These are phyloP conservation scores for Chloroclysta siterata DNA, from an alignment of 2,888 invertebrate genomes.

Conservation along the genomic window DNA sequence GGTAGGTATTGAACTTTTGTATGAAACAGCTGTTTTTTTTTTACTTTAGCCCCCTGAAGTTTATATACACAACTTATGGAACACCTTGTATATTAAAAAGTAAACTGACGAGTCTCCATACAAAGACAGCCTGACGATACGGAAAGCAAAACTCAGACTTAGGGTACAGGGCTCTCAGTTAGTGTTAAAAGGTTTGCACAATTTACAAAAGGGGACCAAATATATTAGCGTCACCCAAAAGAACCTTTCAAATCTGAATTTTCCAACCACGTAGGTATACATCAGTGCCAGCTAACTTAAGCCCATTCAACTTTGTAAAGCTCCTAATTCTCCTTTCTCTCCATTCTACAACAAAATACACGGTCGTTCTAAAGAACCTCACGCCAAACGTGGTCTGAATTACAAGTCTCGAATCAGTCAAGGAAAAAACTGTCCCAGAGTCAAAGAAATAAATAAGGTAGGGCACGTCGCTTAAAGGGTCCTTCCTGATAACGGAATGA, in stretches of 20 bases:
- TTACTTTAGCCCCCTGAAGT: too few species aligned
- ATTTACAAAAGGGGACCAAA: too few species aligned
- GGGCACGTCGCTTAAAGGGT: slow-evolving; percentile 41
- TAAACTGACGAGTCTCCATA: too few species aligned
- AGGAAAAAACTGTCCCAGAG: slow-evolving; percentile 45
- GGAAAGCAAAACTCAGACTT: too few species aligned
- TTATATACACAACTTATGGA: too few species aligned
- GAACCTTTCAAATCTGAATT: not conserved
- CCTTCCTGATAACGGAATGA: slow-evolving; percentile 33
- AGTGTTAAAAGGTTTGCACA: too few species aligned
- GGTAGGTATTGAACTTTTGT: too few species aligned
- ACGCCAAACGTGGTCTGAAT: slow-evolving; percentile 53
- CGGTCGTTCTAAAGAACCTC: slow-evolving; percentile 16
- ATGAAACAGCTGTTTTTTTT: too few species aligned
- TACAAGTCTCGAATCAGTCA: slow-evolving; percentile 53
- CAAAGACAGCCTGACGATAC: too few species aligned
- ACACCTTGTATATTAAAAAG: too few species aligned
- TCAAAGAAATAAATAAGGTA: slow-evolving; percentile 53
- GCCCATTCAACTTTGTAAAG: slow-evolving; percentile 10
- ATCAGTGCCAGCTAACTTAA: slow-evolving; percentile 3
- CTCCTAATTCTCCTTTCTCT: slow-evolving; percentile 28
- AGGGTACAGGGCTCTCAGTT: too few species aligned
- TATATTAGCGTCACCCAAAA: not conserved
- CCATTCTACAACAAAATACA: slow-evolving; percentile 31
- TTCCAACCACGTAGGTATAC: not conserved